These are phyloP conservation scores for Cricetomys ansorgei DNA, from an alignment of 2,113 vertebrate species.

Conservation along the genomic window DNA sequence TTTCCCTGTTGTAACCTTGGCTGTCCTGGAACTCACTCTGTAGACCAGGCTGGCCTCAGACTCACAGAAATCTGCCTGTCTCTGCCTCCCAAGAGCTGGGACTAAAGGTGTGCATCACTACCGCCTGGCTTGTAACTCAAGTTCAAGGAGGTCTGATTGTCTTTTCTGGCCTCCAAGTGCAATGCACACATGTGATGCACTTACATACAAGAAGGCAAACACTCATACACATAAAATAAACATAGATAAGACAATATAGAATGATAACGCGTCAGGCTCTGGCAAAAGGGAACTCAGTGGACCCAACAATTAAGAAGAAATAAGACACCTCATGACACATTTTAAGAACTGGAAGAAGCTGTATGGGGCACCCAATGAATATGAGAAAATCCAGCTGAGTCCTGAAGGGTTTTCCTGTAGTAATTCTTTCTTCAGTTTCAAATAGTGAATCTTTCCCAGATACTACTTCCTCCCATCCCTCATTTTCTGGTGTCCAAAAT, in stretches of 20 bases:
- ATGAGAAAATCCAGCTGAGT: not conserved
- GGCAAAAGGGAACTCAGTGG: not conserved
- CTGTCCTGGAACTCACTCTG: too few species aligned
- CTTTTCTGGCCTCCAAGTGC: not conserved
- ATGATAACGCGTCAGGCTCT: not conserved
- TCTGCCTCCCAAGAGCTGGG: too few species aligned
- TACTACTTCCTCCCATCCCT: not conserved
- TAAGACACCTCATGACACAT: not conserved
- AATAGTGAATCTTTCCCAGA: not conserved
- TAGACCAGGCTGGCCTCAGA: too few species aligned
- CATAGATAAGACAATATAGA: not conserved
- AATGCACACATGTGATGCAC: not conserved
- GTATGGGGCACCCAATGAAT: not conserved
- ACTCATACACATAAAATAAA: not conserved
- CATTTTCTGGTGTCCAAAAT: not conserved
- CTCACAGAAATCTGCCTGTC: too few species aligned
- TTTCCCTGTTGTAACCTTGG: too few species aligned
- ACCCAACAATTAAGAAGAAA: not conserved
- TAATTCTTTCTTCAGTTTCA: not conserved
- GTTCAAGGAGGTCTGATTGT: not conserved
- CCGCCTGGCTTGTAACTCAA: too few species aligned
- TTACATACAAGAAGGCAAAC: not conserved
- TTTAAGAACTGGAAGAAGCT: not conserved
- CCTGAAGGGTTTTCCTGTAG: not conserved
- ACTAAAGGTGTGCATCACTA: too few species aligned